These are phyloP conservation scores for Nudaria mundana DNA, from an alignment of 2,888 invertebrate genomes.

Conservation along the genomic window DNA sequence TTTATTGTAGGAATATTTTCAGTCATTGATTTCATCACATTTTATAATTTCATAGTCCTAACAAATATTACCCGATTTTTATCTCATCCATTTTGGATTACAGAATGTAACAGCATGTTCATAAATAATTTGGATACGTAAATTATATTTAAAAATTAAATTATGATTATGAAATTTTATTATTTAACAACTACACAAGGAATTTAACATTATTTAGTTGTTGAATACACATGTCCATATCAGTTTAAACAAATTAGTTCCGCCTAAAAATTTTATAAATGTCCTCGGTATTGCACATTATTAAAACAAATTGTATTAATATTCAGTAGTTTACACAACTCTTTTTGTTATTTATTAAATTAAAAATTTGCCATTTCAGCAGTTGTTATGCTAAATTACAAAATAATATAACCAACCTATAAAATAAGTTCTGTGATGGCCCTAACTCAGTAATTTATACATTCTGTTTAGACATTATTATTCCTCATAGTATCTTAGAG, in stretches of 20 bases:
- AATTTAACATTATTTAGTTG: conserved; percentile 12
- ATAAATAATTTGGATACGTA: conserved; percentile 24
- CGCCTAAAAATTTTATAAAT: conserved; percentile 24
- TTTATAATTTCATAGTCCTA: conserved; percentile 45
- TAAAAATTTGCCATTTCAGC: conserved; percentile 21
- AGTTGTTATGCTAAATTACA: conserved; percentile 19
- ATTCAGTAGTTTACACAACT: conserved; percentile 20
- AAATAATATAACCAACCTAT: conserved; percentile 14
- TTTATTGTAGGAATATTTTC: conserved; percentile 49
- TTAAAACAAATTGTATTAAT: conserved; percentile 10
- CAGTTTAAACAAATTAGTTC: conserved; percentile 21
- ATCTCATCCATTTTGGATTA: conserved; percentile 51
- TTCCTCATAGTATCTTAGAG: conserved; percentile 75
- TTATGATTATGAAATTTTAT: too few species aligned
- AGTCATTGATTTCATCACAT: conserved; percentile 69
- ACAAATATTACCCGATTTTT: conserved; percentile 31
- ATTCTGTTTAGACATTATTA: conserved; percentile 38
- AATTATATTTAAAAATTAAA: conserved; percentile 3
- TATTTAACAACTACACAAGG: too few species aligned
- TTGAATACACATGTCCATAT: not conserved
- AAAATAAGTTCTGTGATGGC: conserved; percentile 28
- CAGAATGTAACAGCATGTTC: conserved; percentile 13
- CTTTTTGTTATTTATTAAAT: conserved; percentile 17
- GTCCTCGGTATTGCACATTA: conserved; percentile 9
- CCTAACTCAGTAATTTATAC: conserved; percentile 16